Conservation (phyloP, 2,888 invertebrate species). For the Mechanitis messenoides region DNA sequence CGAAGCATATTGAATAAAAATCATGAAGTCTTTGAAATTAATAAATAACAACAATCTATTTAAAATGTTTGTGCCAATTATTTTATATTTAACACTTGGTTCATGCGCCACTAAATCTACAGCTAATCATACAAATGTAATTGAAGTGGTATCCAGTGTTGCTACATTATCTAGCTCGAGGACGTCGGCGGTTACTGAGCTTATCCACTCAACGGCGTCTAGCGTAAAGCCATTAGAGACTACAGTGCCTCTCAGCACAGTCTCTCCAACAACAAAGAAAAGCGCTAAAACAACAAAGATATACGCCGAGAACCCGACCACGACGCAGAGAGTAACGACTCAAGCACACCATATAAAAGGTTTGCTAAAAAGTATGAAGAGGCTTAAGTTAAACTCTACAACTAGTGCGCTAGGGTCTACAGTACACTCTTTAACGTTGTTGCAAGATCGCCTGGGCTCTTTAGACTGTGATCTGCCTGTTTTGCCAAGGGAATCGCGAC, state of each 20-base stretch:
- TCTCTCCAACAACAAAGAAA: constrained; percentile 58
- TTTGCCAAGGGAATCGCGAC: constrained; percentile 79
- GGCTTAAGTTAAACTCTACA: constrained; percentile 63
- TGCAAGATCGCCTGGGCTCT: constrained; percentile 79
- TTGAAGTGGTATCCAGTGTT: constrained; percentile 41
- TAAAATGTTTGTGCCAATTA: constrained; percentile 40
- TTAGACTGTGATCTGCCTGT: constrained; percentile 81
- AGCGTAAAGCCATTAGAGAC: constrained; percentile 50
- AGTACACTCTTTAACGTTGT: constrained; percentile 64
- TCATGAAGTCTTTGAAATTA: constrained; percentile 18
- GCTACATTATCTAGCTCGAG: constrained; percentile 42
- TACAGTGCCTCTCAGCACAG: constrained; percentile 47
- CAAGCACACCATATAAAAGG: constrained; percentile 59
- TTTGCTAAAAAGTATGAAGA: constrained; percentile 61
- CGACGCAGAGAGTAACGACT: constrained; percentile 50
- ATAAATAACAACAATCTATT: constrained; percentile 15
- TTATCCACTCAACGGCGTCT: constrained; percentile 41
- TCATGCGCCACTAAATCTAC: constrained; percentile 43
- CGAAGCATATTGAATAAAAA: constrained; percentile 18
- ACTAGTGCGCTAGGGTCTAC: constrained; percentile 51
- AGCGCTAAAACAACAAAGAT: constrained; percentile 60
- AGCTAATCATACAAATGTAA: constrained; percentile 43
- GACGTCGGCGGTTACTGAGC: constrained; percentile 41
- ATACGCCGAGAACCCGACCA: constrained; percentile 50
- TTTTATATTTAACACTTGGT: constrained; percentile 50